Evolutionary conservation across 2,888 invertebrate genomes (phyloP).

Genomic region (Rotaria macrura): DNA sequence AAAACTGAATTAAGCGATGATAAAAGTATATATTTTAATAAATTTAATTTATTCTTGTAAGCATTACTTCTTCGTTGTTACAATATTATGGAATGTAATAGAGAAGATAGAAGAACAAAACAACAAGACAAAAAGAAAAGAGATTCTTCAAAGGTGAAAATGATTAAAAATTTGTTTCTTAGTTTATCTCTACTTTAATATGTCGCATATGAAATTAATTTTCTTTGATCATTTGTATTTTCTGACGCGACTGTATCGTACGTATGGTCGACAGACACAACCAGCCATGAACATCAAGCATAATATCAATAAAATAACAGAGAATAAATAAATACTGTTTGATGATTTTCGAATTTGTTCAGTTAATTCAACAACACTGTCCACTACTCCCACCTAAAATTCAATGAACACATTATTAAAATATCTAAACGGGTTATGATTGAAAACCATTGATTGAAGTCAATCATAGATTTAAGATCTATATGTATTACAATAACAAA

Average conservation of each 20-base stretch:
- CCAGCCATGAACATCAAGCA: conserved; percentile 22
- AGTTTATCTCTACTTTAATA: background rate
- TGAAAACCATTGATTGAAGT: too few species aligned
- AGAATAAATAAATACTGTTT: conserved; percentile 25
- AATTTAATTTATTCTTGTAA: background rate
- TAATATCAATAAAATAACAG: conserved; percentile 14
- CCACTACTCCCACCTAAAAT: background rate
- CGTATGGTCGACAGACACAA: conserved; percentile 7
- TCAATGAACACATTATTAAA: background rate
- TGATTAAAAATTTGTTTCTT: too few species aligned
- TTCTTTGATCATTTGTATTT: background rate
- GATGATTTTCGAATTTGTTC: conserved; percentile 26
- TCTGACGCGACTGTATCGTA: background rate
- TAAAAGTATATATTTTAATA: background rate
- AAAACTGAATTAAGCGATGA: background rate
- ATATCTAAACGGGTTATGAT: too few species aligned
- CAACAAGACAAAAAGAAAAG: background rate
- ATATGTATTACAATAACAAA: too few species aligned
- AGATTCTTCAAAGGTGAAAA: too few species aligned
- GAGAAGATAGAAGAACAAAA: background rate
- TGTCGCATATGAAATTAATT: background rate
- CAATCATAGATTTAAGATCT: too few species aligned
- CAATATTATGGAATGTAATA: background rate
- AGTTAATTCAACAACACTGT: conserved; percentile 10
- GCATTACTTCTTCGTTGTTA: background rate